These are phyloP conservation scores for Andrena marginata DNA, from an alignment of 2,888 invertebrate genomes.

Conservation along the genomic window DNA sequence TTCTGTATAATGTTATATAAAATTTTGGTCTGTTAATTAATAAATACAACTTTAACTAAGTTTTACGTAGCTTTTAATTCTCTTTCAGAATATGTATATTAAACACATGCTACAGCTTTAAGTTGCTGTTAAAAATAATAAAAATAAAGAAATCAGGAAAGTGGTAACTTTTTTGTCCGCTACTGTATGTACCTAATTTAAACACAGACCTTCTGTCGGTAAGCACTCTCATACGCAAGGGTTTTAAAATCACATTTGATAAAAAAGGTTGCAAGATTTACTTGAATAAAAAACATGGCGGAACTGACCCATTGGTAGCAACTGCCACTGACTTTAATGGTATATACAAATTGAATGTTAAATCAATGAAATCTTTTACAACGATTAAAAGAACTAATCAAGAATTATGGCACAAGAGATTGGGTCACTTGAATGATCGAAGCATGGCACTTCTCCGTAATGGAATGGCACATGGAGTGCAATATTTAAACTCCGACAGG, in stretches of 20 bases:
- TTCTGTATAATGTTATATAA: no score
- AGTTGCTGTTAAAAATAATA: no score
- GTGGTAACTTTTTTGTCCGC: no score
- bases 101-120: no score
- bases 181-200: conserved; percentile 11
- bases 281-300: background rate
- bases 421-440: background rate
- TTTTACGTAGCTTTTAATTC: no score
- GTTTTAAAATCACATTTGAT: background rate
- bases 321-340: background rate
- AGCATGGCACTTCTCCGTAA: background rate
- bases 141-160: no score
- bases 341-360: background rate
- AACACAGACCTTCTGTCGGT: background rate
- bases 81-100: no score
- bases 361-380: background rate
- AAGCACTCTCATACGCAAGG: background rate
- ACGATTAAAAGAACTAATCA: background rate
- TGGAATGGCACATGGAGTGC: background rate
- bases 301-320: background rate
- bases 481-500: background rate
- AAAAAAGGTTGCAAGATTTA: background rate
- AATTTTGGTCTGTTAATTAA: no score
- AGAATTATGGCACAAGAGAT: conserved; percentile 1
- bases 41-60: no score